These are phyloP conservation scores for Pocillopora verrucosa DNA, from an alignment of 64 coral and sea anemone species.

Conservation along the genomic window DNA sequence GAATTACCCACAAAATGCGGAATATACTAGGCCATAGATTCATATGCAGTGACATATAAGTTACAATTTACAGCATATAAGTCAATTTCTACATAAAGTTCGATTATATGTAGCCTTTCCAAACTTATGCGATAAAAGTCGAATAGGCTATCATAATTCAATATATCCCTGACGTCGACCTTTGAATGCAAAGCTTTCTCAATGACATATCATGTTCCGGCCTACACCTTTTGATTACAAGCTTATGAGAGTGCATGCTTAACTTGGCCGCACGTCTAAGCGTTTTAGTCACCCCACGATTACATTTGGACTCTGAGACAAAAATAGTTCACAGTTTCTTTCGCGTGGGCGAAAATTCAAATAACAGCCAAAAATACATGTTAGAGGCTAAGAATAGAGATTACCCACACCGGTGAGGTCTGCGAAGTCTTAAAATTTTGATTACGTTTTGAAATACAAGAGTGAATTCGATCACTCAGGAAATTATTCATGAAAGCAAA, in stretches of 20 bases:
- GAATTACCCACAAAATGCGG: not conserved
- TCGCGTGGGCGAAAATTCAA: not conserved
- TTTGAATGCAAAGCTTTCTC: conserved; percentile 1
- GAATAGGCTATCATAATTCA: not conserved
- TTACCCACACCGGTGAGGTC: not conserved
- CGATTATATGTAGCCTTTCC: conserved; percentile 1
- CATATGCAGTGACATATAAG: not conserved
- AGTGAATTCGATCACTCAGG: too few relatives aligned
- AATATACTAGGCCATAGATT: not conserved
- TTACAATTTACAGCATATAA: conserved; percentile 1
- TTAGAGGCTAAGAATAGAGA: not conserved
- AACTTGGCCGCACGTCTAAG: not conserved
- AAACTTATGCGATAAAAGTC: not conserved
- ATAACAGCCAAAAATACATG: not conserved
- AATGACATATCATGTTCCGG: not conserved
- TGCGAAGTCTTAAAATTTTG: not conserved
- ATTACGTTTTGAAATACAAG: not conserved
- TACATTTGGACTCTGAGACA: not conserved
- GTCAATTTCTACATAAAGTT: not conserved
- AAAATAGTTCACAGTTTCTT: not conserved
- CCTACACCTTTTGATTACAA: not conserved
- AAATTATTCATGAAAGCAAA: too few relatives aligned
- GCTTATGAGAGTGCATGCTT: not conserved
- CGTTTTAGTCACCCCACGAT: not conserved
- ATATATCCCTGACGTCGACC: not conserved